These are phyloP conservation scores for Meteorus cinctellus DNA, from an alignment of 2,888 invertebrate species.

Conservation along the genomic window DNA sequence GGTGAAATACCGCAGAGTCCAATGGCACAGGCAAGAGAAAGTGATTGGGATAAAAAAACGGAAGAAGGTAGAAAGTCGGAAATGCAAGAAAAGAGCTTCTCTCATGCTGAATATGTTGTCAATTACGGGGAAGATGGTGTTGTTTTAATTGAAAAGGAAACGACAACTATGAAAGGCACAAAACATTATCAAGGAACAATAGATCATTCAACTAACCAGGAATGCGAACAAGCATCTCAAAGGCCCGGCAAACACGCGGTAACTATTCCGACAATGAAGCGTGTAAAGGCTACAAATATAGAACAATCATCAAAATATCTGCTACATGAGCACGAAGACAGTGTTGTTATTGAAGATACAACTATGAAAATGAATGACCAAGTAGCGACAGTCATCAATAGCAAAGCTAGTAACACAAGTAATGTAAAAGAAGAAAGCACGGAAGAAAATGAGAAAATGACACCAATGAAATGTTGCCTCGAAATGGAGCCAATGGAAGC, in stretches of 20 bases:
- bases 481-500: constrained; percentile 51
- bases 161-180: constrained; percentile 22
- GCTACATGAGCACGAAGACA: constrained; percentile 59
- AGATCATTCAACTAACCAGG: constrained; percentile 37
- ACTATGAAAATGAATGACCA: constrained; percentile 42
- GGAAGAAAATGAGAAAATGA: constrained; percentile 6
- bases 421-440: constrained; percentile 9
- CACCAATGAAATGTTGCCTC: neutral
- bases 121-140: constrained; percentile 68
- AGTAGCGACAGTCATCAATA: neutral
- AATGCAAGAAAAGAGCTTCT: constrained; percentile 43
- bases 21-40: constrained; percentile 65
- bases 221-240: constrained; percentile 43
- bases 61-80: constrained; percentile 45
- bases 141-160: constrained; percentile 64
- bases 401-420: constrained; percentile 20
- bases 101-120: constrained; percentile 67
- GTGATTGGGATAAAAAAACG: constrained; percentile 58
- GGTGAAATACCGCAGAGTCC: constrained; percentile 70
- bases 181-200: constrained; percentile 27
- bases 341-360: constrained; percentile 59
- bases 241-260: constrained; percentile 45
- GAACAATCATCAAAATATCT: constrained; percentile 53
- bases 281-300: constrained; percentile 30
- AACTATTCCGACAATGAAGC: constrained; percentile 44